Conservation (phyloP, 92 coral and sea anemone species). For the Parazoanthus swiftii region DNA sequence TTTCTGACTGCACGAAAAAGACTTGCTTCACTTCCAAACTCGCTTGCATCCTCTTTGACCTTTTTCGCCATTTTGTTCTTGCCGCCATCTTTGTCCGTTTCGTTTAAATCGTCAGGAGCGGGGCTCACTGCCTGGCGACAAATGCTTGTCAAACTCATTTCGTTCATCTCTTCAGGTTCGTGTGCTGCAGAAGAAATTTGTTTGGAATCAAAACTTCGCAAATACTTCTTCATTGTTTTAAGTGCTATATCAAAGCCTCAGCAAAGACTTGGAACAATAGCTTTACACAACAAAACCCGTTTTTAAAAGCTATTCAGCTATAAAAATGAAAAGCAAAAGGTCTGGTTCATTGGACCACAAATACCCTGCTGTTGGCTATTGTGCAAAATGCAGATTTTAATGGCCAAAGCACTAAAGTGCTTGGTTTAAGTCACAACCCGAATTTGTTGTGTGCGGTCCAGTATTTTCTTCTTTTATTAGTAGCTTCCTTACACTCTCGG, state of each 20-base stretch:
- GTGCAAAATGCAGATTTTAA: no score
- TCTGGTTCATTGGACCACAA: not conserved
- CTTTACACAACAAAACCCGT: not conserved
- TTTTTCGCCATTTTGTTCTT: not conserved
- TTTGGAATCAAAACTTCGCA: not conserved
- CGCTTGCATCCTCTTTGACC: not conserved
- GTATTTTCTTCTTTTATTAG: no score
- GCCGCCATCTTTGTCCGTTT: not conserved
- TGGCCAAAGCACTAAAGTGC: not conserved
- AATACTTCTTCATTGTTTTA: not conserved
- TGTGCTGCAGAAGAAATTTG: not conserved
- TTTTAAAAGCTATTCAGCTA: not conserved
- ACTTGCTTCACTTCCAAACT: not conserved
- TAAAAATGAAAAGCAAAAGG: not conserved
- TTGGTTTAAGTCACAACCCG: not conserved
- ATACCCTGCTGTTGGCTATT: not conserved
- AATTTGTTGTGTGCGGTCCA: no score
- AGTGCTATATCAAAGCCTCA: not conserved
- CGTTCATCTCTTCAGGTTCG: constrained; percentile 21
- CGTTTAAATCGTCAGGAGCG: not conserved
- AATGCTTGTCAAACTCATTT: constrained; percentile 5
- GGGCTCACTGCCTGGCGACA: constrained; percentile 2
- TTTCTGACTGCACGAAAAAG: constrained; percentile 21
- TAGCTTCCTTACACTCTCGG: no score
- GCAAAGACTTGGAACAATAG: not conserved